phyloP scores from a whole-genome alignment of 2,888 invertebrate species.

The Suillia variegata region DNA sequence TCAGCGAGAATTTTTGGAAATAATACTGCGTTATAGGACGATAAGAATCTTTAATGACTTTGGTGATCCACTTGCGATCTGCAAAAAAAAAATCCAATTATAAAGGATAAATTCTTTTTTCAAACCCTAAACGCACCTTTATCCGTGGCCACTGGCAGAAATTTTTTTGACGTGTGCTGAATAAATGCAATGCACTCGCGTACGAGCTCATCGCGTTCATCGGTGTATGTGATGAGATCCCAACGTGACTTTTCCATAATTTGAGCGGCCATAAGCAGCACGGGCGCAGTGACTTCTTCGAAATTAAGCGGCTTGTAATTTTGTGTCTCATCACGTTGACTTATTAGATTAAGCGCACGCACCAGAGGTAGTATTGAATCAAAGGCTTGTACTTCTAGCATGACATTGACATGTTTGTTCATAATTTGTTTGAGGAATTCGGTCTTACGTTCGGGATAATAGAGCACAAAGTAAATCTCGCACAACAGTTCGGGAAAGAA shows the following conservation, averaged over 20 bases:
- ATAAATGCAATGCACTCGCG: constrained; percentile 43
- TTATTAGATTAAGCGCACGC: constrained; percentile 43
- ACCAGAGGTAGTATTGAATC: constrained; percentile 36
- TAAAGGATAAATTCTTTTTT: not conserved
- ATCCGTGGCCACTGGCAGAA: constrained; percentile 43
- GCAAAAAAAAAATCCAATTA: constrained; percentile 12
- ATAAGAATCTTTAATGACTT: constrained; percentile 40
- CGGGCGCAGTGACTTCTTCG: constrained; percentile 45
- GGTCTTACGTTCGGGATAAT: constrained; percentile 37
- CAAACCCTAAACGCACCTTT: constrained; percentile 42
- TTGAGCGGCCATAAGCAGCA: constrained; percentile 46
- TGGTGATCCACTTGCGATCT: constrained; percentile 53
- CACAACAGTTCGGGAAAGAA: constrained; percentile 40
- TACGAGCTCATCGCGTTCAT: constrained; percentile 44
- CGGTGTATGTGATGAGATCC: constrained; percentile 47
- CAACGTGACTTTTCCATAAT: constrained; percentile 51
- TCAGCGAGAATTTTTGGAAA: constrained; percentile 46
- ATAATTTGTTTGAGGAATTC: constrained; percentile 45
- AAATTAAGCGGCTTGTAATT: constrained; percentile 35
- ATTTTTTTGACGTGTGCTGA: constrained; percentile 41
- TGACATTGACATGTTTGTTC: constrained; percentile 39
- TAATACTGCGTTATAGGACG: constrained; percentile 49
- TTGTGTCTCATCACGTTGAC: constrained; percentile 29
- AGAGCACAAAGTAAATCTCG: constrained; percentile 40
- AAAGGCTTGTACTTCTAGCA: constrained; percentile 38